phyloP scores from a whole-genome alignment of 2,113 vertebrate genomes.

The Aplodontia rufa region DNA sequence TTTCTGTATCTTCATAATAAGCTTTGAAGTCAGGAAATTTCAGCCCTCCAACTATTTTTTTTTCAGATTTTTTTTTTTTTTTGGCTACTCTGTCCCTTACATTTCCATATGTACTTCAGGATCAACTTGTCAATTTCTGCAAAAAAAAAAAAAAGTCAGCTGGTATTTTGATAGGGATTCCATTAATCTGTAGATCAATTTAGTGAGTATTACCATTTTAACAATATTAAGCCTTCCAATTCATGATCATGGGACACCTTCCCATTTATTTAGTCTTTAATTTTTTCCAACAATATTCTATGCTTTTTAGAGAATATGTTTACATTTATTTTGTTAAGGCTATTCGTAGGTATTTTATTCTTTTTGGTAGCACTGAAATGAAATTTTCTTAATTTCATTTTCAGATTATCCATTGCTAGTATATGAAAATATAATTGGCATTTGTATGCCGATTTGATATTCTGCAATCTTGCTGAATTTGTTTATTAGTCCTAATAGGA shows the following conservation, averaged over 20 bases:
- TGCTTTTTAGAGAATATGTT: neutral
- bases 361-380: neutral
- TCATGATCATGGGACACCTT: neutral
- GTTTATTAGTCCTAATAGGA: neutral
- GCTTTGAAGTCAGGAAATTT: conserved; percentile 46
- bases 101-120: neutral
- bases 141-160: neutral
- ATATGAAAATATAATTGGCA: neutral
- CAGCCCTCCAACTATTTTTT: neutral
- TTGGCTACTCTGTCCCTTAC: neutral
- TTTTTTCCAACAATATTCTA: conserved; percentile 28
- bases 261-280: neutral
- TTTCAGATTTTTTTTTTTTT: neutral
- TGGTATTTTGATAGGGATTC: conserved; percentile 6
- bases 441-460: neutral
- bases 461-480: conserved; percentile 17
- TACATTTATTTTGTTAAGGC: neutral
- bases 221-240: neutral
- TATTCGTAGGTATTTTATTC: neutral
- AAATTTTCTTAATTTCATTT: conserved; percentile 20
- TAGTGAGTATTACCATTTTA: neutral
- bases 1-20: neutral
- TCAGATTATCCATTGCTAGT: neutral
- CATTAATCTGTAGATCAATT: neutral
- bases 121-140: neutral